phyloP scores from a whole-genome alignment of 2,888 invertebrate species.

The Andrena marginata region DNA sequence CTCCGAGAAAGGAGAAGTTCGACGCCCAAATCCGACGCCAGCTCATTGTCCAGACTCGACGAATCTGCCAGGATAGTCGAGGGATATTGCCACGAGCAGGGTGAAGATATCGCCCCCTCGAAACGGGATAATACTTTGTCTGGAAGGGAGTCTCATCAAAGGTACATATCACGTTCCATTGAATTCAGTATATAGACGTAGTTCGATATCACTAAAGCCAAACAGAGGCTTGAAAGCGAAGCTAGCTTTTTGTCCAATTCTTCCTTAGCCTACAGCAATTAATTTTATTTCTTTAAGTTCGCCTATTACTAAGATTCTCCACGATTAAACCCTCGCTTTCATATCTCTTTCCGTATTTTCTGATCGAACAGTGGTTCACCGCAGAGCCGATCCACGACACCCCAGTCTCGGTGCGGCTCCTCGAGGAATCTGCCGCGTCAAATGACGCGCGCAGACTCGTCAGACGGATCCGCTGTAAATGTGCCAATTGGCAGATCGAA shows the following conservation, averaged over 20 bases:
- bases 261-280: neutral
- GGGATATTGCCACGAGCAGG: conserved; percentile 63
- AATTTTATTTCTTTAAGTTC: no score
- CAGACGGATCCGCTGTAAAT: conserved; percentile 77
- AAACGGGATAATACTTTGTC: conserved; percentile 65
- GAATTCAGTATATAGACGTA: neutral
- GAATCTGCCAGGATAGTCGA: conserved; percentile 69
- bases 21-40: conserved; percentile 64
- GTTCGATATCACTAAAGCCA: neutral
- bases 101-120: conserved; percentile 53
- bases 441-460: conserved; percentile 78
- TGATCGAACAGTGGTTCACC: conserved; percentile 53
- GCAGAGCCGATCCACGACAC: conserved; percentile 66
- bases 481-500: conserved; percentile 83
- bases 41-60: conserved; percentile 64
- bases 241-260: neutral
- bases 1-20: conserved; percentile 64
- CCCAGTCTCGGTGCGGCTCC: conserved; percentile 73
- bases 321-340: neutral
- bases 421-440: conserved; percentile 77
- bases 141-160: conserved; percentile 71
- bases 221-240: neutral
- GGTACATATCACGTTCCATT: conserved; percentile 38
- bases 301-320: neutral
- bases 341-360: neutral